Evolutionary conservation across 1,140 invertebrate genomes (phyloP).

Genomic region (Leucophenga varia): DNA sequence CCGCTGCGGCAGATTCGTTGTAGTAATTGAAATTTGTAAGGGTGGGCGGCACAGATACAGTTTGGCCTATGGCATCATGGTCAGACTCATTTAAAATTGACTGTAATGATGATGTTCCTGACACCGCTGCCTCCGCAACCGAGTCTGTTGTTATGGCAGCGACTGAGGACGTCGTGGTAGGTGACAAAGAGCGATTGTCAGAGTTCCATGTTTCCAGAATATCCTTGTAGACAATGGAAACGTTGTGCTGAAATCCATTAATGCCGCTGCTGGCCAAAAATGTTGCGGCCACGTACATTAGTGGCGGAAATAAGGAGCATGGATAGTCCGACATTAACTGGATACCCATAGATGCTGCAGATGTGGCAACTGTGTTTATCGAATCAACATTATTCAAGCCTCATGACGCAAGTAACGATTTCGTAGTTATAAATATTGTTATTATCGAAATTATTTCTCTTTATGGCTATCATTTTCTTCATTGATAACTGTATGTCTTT

Average conservation of each 20-base stretch:
- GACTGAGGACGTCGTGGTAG: constrained; percentile 11
- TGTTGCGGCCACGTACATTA: constrained; percentile 41
- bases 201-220: constrained; percentile 18
- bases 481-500: constrained; percentile 18
- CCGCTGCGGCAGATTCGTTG: constrained; percentile 43
- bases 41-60: constrained; percentile 2
- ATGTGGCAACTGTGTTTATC: no score
- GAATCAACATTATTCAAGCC: no score
- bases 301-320: constrained; percentile 30
- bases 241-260: constrained; percentile 29
- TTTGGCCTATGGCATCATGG: constrained; percentile 11
- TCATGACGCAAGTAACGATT: no score
- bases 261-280: constrained; percentile 32
- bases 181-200: constrained; percentile 21
- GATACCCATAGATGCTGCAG: constrained; percentile 16
- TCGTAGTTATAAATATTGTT: no score
- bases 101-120: constrained; percentile 10
- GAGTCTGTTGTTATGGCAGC: not conserved
- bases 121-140: not conserved
- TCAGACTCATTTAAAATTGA: constrained; percentile 18
- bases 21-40: constrained; percentile 35
- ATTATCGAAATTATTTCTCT: no score
- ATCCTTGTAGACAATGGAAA: constrained; percentile 38
- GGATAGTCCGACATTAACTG: constrained; percentile 26
- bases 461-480: constrained; percentile 7